Percentiles rank a stretch among this genome's conserved stretches.
Conservation (phyloP, 1,140 invertebrate genomes). For the Cylas formicarius region DNA sequence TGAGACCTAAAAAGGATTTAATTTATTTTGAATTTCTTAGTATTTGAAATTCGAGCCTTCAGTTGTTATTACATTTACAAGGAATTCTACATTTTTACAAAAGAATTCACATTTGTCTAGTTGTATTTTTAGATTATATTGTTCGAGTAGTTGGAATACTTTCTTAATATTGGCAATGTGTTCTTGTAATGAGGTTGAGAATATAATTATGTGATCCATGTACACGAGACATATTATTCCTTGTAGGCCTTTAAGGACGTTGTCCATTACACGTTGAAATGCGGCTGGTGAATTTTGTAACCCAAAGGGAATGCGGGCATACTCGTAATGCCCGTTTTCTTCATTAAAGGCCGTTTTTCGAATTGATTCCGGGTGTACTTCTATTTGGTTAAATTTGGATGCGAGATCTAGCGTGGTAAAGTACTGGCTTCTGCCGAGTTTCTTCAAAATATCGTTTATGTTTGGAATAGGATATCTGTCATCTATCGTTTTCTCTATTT, state of each 20-base stretch:
- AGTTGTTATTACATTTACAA: conserved; percentile 22
- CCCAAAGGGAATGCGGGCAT: conserved; percentile 8
- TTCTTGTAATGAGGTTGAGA: no score
- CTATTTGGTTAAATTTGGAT: conserved; percentile 8
- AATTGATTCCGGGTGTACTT: conserved; percentile 3
- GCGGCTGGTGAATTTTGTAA: conserved; percentile 10
- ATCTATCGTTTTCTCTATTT: conserved; percentile 38
- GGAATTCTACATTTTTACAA: conserved; percentile 16
- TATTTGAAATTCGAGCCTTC: conserved; percentile 11
- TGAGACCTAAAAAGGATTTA: conserved; percentile 12
- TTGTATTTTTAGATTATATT: conserved; percentile 7
- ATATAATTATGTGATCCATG: no score
- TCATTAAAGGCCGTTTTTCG: conserved; percentile 8
- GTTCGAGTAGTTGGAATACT: background rate
- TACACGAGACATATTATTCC: background rate
- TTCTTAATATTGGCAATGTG: background rate
- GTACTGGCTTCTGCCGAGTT: background rate
- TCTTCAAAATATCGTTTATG: conserved; percentile 5
- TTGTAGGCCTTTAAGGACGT: background rate
- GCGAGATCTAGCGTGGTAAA: conserved; percentile 7
- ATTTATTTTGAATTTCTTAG: conserved; percentile 11
- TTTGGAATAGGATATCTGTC: conserved; percentile 23
- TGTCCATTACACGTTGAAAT: no score
- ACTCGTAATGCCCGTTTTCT: conserved; percentile 10
- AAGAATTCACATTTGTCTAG: conserved; percentile 6